Evolutionary conservation across 2,888 invertebrate genomes (phyloP), one percentile per base, ranked within the genome.

Genomic region (Norana najaformis): DNA sequence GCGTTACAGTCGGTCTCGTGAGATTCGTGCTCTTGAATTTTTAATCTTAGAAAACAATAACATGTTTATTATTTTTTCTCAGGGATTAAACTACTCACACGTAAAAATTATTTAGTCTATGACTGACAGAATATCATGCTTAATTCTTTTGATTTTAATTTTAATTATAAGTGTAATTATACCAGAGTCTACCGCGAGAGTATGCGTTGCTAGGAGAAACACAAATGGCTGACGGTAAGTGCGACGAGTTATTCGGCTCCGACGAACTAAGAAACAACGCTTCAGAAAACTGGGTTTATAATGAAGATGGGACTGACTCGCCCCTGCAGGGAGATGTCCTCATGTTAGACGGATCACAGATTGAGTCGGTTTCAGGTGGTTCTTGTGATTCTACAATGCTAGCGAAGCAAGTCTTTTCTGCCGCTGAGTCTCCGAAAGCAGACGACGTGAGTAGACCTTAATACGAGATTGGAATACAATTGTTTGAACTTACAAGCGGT

Each of bases 131-230:
- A 30, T 30, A 53, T 69, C n/a, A 69, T 69, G n/a, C 30, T 69
- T 69, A n/a, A 69, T n/a, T 69, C 30, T 30, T 69, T n/a, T 69
- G 30, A 69, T 69, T 8, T 30, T 69, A 69, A n/a, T 69, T 69
- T 69, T 13, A 69, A 69, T 69, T 69, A n/a, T 30, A 69, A 69
- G 69, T 69, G 2, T 69, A 6, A 69, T 11, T 69, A n/a, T 69
- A 8, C n/a, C 30, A n/a, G 8, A 69, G n/a, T n/a, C n/a, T 30
- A 69, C 8, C 0, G 69, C 69, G 69, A 69, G 69, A 47, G 30
- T 69, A 69, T 69, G 18, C 85, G 85, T 85, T 85, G 85, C 85
- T 85, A 85, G 14, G 85, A 85, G 85, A 85, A 85, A 85, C 85
- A 85, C 34, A 85, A 5, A 85, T 85, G 85, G 85, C 85, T 18